Evolutionary conservation across 2,888 invertebrate species (phyloP).

Genomic region (Campaea margaritaria): DNA sequence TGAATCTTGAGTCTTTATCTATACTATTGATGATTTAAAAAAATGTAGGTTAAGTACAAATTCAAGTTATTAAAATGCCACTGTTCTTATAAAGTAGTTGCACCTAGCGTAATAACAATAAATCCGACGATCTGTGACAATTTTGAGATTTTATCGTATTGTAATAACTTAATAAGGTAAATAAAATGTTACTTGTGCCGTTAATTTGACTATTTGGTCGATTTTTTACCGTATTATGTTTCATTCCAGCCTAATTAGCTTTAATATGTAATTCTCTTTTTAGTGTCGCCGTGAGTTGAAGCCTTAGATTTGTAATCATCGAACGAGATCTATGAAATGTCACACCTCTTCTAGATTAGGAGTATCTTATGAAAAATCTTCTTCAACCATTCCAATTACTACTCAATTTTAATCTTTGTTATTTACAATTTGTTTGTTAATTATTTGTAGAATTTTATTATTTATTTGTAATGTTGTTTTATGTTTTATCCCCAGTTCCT

Average conservation of each 20-base stretch:
- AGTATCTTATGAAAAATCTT: constrained; percentile 49
- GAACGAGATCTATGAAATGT: constrained; percentile 56
- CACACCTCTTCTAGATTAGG: constrained; percentile 56
- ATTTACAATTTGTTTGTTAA: constrained; percentile 14
- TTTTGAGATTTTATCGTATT: constrained; percentile 85
- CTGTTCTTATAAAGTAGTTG: constrained; percentile 85
- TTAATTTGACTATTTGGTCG: constrained; percentile 66
- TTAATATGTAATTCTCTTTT: constrained; percentile 54
- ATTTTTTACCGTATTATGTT: constrained; percentile 67
- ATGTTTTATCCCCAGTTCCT: constrained; percentile 75
- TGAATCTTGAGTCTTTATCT: constrained; percentile 59
- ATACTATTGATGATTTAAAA: constrained; percentile 65
- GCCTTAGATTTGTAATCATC: constrained; percentile 65
- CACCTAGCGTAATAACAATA: constrained; percentile 84
- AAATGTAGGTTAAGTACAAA: constrained; percentile 83
- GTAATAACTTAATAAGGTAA: constrained; percentile 66
- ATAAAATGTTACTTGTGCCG: constrained; percentile 62
- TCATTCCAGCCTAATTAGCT: constrained; percentile 81
- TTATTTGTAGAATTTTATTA: constrained; percentile 32
- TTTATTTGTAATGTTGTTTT: constrained; percentile 41
- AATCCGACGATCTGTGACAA: constrained; percentile 85
- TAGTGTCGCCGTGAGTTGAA: constrained; percentile 65
- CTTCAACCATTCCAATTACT: constrained; percentile 48
- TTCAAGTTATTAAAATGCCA: constrained; percentile 83
- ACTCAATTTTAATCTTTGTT: constrained; percentile 37